Evolutionary conservation across 1,140 invertebrate genomes (phyloP), one percentile per base, ranked within the genome.

Genomic region (Mylabris phalerata): DNA sequence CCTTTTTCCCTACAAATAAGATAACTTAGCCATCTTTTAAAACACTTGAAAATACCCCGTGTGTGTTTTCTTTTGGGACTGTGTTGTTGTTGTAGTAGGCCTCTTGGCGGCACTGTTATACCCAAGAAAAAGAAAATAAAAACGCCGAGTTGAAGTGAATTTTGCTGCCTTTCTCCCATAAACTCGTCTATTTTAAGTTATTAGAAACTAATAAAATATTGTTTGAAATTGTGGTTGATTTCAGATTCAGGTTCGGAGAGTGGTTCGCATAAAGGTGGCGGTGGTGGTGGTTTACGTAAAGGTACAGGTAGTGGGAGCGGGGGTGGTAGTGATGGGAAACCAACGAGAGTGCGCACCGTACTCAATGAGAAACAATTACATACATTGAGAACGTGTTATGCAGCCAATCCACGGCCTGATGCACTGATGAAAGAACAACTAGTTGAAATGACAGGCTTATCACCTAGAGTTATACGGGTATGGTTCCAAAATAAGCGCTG

Each of bases 401-500:
- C 90, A 44, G 93, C 93, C 40, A 99, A 99, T 79, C 95, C 95
- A 38, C 79, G 97, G 46, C 97, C 97, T 7, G 97, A 99, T 77
- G 96, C 96, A 7, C 82, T 98, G 26, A 98, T 98, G 94, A 99
- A 99, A 79, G 97, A 99, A 74, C 95, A 98, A 73, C 80, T 99
- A 52, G 95, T 98, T 7, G 97, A 99, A 76, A 97, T 98, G 94
- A 99, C 97, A 0, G 87, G 92, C 0, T 83, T 99, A 2, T 95
- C 90, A 67, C 94, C 95, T 1, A 78, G 95, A 13, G 95, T 99
- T 55, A 98, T 98, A 68, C 82, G 95, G 68, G 95, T 98, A 11
- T 98, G 95, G 95, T 98, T 98, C 79, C 93, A 99, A 77, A 99
- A 99, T 78, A 99, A 99, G 75, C 78, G 97, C 32, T 99, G 96